phyloP scores from a whole-genome alignment of 2,888 invertebrate species.

The Mystacides longicornis region DNA sequence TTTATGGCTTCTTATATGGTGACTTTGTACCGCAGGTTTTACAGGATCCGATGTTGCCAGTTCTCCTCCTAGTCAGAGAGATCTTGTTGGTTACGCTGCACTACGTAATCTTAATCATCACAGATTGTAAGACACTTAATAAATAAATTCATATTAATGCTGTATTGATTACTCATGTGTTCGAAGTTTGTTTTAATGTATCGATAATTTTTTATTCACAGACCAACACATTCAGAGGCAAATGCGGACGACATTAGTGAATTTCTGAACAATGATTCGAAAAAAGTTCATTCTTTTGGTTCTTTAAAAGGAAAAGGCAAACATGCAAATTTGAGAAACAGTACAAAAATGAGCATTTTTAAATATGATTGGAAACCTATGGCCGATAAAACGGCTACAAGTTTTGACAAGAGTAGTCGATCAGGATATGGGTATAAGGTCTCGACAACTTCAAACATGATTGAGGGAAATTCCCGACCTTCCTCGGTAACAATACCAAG shows the following conservation, averaged over 20 bases:
- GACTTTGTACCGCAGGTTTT: no score
- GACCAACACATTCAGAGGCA: constrained; percentile 21
- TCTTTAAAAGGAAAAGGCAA: constrained; percentile 18
- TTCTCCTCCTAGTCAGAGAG: constrained; percentile 61
- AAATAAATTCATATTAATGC: not conserved
- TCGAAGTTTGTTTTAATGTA: not conserved
- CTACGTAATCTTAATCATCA: constrained; percentile 59
- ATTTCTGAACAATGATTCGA: constrained; percentile 16
- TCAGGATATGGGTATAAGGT: not conserved
- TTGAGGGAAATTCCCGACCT: not conserved
- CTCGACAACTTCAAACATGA: not conserved
- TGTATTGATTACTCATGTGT: not conserved
- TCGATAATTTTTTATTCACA: constrained; percentile 8
- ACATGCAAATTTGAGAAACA: constrained; percentile 12
- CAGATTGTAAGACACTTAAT: constrained; percentile 35
- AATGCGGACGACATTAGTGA: constrained; percentile 19
- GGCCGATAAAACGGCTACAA: constrained; percentile 27
- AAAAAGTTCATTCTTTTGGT: constrained; percentile 14
- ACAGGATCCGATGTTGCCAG: constrained; percentile 49
- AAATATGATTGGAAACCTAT: constrained; percentile 48
- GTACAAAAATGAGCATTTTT: constrained; percentile 31
- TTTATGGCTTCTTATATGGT: no score
- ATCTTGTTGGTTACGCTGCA: constrained; percentile 69
- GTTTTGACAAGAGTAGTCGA: not conserved
- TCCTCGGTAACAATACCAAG: not conserved